Conservation (phyloP, 2,797 vertebrate species). For the Aeoliscus strigatus region DNA sequence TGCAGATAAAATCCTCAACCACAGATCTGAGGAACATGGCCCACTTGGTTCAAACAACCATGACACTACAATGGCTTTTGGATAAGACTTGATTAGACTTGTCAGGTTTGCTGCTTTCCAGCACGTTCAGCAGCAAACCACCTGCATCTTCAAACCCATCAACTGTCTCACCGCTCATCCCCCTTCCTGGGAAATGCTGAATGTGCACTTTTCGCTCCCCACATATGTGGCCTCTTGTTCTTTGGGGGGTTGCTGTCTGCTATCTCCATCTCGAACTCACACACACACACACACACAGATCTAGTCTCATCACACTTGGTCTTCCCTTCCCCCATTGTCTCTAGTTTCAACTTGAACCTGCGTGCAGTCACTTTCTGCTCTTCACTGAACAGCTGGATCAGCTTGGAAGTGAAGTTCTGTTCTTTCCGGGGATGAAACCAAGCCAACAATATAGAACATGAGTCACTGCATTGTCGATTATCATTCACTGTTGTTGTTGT, state of each 20-base stretch:
- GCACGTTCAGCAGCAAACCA: constrained; percentile 49
- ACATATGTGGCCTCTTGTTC: constrained; percentile 41
- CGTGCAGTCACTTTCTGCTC: constrained; percentile 21
- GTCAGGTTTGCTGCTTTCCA: constrained; percentile 56
- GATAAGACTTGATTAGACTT: constrained; percentile 77
- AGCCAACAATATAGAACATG: too few species aligned
- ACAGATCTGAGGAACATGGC: constrained; percentile 69
- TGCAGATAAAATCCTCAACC: constrained; percentile 59
- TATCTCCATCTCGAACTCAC: constrained; percentile 29
- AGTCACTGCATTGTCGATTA: too few species aligned
- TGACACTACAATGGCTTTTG: constrained; percentile 70
- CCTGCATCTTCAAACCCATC: constrained; percentile 51
- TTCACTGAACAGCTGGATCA: constrained; percentile 16
- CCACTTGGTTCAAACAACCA: constrained; percentile 80
- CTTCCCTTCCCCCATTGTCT: constrained; percentile 18
- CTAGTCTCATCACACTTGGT: background rate
- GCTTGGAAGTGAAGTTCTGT: constrained; percentile 11
- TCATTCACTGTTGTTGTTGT: background rate
- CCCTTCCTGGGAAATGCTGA: constrained; percentile 53
- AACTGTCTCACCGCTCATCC: constrained; percentile 18
- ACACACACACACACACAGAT: constrained; percentile 9
- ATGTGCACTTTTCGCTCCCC: constrained; percentile 52
- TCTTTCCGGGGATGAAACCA: constrained; percentile 24
- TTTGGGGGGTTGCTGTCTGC: constrained; percentile 29
- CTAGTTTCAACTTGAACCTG: constrained; percentile 51